phyloP scores from a whole-genome alignment of 2,113 vertebrate genomes.

The Anguilla japonica region DNA sequence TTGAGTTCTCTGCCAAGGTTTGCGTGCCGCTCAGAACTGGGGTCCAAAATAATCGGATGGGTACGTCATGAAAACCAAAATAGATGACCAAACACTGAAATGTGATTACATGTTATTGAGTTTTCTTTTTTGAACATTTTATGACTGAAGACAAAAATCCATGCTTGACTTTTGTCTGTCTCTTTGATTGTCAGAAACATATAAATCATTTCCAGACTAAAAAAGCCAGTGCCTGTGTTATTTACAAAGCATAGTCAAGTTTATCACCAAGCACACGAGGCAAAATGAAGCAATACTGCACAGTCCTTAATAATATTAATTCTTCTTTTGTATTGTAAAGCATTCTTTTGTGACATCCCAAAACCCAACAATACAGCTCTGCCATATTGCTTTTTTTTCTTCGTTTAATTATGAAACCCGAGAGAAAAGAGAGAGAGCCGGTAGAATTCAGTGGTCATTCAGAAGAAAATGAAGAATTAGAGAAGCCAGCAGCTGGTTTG shows the following conservation, averaged over 20 bases:
- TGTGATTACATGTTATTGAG: neutral
- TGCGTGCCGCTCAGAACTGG: neutral
- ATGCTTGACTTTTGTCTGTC: neutral
- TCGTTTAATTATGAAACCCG: constrained; percentile 5
- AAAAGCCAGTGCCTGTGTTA: neutral
- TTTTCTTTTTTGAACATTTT: constrained; percentile 6
- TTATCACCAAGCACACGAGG: neutral
- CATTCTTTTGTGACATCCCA: neutral
- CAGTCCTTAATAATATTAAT: neutral
- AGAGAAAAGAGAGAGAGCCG: constrained; percentile 29
- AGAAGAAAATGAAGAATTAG: constrained; percentile 65
- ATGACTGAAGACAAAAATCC: constrained; percentile 17
- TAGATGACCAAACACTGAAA: neutral
- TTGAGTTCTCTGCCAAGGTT: constrained; percentile 28
- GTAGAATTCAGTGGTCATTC: constrained; percentile 66
- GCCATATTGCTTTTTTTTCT: constrained; percentile 10
- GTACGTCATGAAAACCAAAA: neutral
- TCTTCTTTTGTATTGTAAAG: neutral
- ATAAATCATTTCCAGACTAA: constrained; percentile 18
- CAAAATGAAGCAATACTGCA: neutral
- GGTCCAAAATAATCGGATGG: neutral
- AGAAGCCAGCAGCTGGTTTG: constrained; percentile 85
- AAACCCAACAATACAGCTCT: neutral
- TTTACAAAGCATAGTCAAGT: neutral
- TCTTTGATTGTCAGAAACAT: neutral